Evolutionary conservation across 2,797 vertebrate genomes (phyloP).

Genomic region (Argentina silus): DNA sequence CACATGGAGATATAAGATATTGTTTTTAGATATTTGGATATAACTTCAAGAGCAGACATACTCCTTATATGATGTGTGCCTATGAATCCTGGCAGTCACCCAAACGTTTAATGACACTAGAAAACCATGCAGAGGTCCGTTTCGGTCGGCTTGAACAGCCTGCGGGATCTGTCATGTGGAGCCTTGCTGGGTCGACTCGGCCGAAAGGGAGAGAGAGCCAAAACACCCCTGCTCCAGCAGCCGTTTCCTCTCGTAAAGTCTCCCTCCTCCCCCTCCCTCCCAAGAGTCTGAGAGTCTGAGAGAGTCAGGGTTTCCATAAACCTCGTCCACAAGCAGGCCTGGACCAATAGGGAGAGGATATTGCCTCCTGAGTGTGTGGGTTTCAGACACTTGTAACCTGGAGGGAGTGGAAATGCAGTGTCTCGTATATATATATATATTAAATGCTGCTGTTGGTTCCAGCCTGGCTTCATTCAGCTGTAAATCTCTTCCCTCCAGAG

Average conservation of each 20-base stretch:
- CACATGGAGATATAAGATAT: constrained; percentile 1
- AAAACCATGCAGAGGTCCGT: constrained; percentile 39
- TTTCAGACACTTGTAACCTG: constrained; percentile 51
- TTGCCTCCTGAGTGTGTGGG: constrained; percentile 26
- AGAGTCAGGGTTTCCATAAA: constrained; percentile 58
- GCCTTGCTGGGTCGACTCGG: constrained; percentile 45
- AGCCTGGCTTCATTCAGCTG: constrained; percentile 2
- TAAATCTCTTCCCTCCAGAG: constrained; percentile 7
- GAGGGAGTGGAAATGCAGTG: constrained; percentile 12
- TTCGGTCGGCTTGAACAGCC: constrained; percentile 33
- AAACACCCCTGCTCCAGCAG: constrained; percentile 53
- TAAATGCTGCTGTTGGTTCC: background rate
- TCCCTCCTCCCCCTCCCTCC: background rate
- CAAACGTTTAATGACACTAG: constrained; percentile 50
- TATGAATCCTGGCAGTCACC: constrained; percentile 43
- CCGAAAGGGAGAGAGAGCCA: constrained; percentile 27
- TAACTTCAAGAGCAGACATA: constrained; percentile 35
- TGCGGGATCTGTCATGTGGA: constrained; percentile 42
- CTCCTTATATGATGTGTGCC: constrained; percentile 7
- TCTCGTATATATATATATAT: constrained; percentile 35
- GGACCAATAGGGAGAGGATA: constrained; percentile 20
- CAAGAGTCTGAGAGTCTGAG: constrained; percentile 25
- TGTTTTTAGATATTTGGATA: background rate
- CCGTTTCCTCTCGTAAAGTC: constrained; percentile 70
- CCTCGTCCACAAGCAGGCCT: constrained; percentile 4